Conservation (phyloP, 2,797 vertebrate species). For the Molothrus ater region DNA sequence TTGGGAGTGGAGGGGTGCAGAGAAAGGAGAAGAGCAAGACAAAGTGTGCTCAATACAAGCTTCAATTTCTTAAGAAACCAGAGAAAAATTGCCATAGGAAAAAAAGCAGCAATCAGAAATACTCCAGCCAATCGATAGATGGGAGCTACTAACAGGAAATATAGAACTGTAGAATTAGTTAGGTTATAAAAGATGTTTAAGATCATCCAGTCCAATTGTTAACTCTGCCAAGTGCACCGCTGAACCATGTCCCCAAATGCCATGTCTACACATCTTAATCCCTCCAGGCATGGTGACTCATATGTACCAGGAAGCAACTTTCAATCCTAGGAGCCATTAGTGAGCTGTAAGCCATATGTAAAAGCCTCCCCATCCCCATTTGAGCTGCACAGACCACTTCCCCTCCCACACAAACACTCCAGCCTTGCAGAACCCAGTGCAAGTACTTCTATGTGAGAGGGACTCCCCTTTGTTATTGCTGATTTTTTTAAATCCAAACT, state of each 20-base stretch:
- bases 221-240: background rate
- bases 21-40: background rate
- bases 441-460: background rate
- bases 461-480: background rate
- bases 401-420: background rate
- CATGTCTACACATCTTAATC: background rate
- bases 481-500: background rate
- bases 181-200: background rate
- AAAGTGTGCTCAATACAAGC: background rate
- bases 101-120: background rate
- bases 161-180: fast-evolving
- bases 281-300: background rate
- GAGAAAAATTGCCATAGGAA: background rate
- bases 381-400: background rate
- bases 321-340: background rate
- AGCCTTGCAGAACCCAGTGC: background rate
- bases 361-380: background rate
- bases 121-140: conserved; percentile 41
- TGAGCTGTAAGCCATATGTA: background rate
- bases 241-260: background rate
- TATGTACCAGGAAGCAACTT: background rate
- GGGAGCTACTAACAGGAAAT: conserved; percentile 38
- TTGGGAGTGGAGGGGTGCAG: background rate
- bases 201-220: background rate
- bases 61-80: background rate